These are phyloP conservation scores for Mesembrinibis cayennensis DNA, from an alignment of 2,113 vertebrate genomes.

Conservation along the genomic window DNA sequence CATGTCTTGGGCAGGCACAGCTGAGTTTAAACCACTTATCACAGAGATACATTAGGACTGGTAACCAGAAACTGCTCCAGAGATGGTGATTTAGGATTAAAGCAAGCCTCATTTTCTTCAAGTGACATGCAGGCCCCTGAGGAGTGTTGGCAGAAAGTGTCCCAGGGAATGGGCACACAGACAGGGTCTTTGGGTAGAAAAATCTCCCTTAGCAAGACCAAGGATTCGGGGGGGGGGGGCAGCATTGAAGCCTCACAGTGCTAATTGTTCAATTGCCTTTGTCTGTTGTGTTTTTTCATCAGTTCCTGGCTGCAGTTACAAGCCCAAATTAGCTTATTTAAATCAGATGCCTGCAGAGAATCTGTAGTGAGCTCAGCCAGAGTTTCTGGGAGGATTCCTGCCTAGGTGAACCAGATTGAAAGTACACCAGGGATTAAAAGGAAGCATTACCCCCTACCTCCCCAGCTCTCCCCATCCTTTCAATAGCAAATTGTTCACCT, in stretches of 20 bases:
- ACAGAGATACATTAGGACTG: neutral
- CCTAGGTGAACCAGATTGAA: neutral
- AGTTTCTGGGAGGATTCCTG: neutral
- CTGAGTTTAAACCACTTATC: neutral
- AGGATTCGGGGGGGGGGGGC: rapidly evolving
- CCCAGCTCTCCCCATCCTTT: neutral
- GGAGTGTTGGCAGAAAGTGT: neutral
- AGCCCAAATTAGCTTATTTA: neutral
- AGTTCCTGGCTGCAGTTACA: neutral
- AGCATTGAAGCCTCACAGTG: neutral
- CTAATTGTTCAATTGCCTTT: neutral
- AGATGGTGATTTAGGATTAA: neutral
- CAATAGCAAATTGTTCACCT: neutral
- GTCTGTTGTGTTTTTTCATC: neutral
- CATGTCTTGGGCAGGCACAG: neutral
- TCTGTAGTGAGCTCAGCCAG: neutral
- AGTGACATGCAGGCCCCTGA: too few relatives aligned
- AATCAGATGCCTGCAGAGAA: neutral
- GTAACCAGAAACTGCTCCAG: neutral
- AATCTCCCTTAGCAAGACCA: neutral
- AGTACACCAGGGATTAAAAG: neutral
- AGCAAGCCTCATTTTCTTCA: neutral
- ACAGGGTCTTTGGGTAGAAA: neutral
- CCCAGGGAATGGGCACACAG: neutral
- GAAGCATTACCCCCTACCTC: too few relatives aligned